Evolutionary conservation across 2,888 invertebrate species (phyloP), one percentile per base, ranked within the genome.

Genomic region (Nasonovia ribisnigri): DNA sequence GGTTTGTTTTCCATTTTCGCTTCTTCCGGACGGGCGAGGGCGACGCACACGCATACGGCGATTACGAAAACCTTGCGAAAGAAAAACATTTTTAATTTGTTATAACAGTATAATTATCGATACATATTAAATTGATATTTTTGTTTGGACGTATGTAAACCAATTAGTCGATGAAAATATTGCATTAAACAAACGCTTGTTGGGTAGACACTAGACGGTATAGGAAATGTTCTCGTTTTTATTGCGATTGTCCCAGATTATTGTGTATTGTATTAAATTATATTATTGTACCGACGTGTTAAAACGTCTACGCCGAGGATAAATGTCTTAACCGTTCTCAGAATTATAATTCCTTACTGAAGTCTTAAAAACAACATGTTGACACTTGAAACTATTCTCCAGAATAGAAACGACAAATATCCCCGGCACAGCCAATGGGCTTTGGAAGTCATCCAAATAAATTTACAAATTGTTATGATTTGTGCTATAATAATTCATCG

Each of bases 371-470:
- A 77, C 77, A 36, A 20, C 8, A 77, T 36, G 77, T 77, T 77
- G 77, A 77, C 77, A 77, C 36, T 77, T 36, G 4, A 77, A 77
- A 36, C 36, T 36, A 36, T 77, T 36, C 36, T 20, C 20, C 36
- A 36, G 20, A 8, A 77, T 77, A 36, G 20, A 29, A 84, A 84
- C 26, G 26, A 84, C 43, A 43, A 84, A 43, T 43, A 84, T 43
- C 26, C 26, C 43, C 84, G 0, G 4, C 26, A 43, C n/a, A 48
- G 87, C 87, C 48, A n/a, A 16, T 8, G 48, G n/a, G 51, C 36
- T 88, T 51, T 88, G 88, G 88, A 88, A 88, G 88, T 36, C 88
- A 88, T 88, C 88, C 88, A 88, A 88, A n/a, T 51, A 77, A 48
- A 51, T 36, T 36, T 36, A 88, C 51, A 20, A 77, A 77, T 67